A percentile compares a stretch with the other conserved stretches of the same genome.
These are phyloP conservation scores for Anguilla obscura DNA, from an alignment of 2,797 vertebrate genomes.

Conservation along the genomic window DNA sequence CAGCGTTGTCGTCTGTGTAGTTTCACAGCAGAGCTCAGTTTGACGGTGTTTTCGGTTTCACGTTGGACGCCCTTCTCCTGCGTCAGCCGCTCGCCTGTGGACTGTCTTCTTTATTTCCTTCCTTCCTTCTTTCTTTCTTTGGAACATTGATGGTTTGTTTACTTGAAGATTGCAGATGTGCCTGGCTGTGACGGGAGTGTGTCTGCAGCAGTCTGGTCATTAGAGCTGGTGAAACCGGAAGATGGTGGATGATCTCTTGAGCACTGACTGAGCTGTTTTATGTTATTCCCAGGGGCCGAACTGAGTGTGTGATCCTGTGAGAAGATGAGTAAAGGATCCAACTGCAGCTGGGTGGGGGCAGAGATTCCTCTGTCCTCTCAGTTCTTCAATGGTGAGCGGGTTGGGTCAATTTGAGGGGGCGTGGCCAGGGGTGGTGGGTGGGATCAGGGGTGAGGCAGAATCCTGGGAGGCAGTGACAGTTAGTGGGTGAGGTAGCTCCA, in stretches of 20 bases:
- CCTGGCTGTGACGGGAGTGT: background rate
- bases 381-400: constrained; percentile 71
- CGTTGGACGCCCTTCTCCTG: background rate
- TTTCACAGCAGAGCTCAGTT: background rate
- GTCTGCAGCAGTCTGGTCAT: background rate
- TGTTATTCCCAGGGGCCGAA: background rate
- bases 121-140: background rate
- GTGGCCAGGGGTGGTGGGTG: background rate
- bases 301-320: background rate
- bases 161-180: background rate
- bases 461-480: background rate
- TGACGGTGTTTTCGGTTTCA: background rate
- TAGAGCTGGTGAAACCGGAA: background rate
- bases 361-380: constrained; percentile 75
- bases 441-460: background rate
- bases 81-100: background rate
- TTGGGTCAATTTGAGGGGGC: background rate
- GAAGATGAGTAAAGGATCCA: constrained; percentile 59
- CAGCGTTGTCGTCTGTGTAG: background rate
- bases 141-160: background rate
- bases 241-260: background rate
- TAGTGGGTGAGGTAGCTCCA: background rate
- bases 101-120: background rate
- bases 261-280: background rate
- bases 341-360: constrained; percentile 70